Conservation (phyloP, 2,113 vertebrate genomes). For the Stomatorhinus ivindoensis region DNA sequence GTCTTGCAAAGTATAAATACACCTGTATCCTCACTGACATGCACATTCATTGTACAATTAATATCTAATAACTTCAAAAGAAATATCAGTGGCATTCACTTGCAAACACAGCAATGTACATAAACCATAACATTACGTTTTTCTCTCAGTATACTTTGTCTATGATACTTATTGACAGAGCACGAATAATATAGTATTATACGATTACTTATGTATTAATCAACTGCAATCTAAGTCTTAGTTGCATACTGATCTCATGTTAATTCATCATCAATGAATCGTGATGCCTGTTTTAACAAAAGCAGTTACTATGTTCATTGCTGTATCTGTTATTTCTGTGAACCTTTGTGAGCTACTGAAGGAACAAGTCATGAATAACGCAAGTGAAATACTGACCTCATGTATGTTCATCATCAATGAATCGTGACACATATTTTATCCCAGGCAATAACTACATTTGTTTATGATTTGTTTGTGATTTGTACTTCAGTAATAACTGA, state of each 20-base stretch:
- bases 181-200: no score
- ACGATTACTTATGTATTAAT: no score
- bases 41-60: not conserved
- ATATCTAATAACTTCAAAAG: not conserved
- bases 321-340: not conserved
- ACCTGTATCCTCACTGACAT: not conserved
- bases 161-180: no score
- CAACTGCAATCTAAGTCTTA: no score
- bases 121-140: not conserved
- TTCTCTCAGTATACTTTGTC: no score
- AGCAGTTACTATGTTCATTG: not conserved
- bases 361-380: not conserved
- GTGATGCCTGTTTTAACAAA: not conserved
- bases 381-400: not conserved
- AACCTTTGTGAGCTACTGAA: not conserved
- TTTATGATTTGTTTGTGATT: not conserved
- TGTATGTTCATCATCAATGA: not conserved
- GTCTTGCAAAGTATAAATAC: not conserved
- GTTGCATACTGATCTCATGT: not conserved
- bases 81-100: not conserved
- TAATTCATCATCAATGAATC: not conserved
- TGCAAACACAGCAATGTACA: not conserved
- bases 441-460: not conserved
- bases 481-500: not conserved
- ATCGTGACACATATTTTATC: not conserved